Base-by-base conservation (phyloP, 2,797 vertebrate species). In the Rhyacichthys aspro region DNA sequence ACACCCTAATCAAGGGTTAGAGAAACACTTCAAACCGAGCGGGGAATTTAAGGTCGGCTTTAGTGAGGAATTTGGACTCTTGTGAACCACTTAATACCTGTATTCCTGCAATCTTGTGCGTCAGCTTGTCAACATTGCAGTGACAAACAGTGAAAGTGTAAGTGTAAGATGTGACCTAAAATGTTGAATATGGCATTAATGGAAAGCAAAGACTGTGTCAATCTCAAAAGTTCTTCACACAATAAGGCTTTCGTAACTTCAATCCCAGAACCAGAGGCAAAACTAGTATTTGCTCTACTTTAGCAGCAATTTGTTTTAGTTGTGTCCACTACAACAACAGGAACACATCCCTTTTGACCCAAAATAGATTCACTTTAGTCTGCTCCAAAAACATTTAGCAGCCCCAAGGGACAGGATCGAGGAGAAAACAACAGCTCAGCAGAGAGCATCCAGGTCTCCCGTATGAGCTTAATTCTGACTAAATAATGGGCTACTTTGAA, bases 371-470 rank as follows among this genome's bases (percentile, higher is more conserved):
- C 62, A 72, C 72, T 41, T 81, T 78, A 43, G 70, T 47, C 66
- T 82, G 74, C 67, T 73, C 69, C 63, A 58, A 77, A 81, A 87
- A 76, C 72, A 77, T 83, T 84, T 74, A 79, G 68, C 55, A 49
- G 55, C 42, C 60, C 73, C 78, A n/a, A 54, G 69, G 74, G 79
- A 74, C 60, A 48, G 59, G 78, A 71, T 79, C 45, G 43, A 57
- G 47, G 78, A 72, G 56, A 70, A 72, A 78, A 37, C 55, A 75
- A 71, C 70, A 78, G 72, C 55, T 71, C 67, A 75, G 70, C 67
- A 53, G 54, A 71, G 36, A 68, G 10, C 53, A 44, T 45, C 47
- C 28, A 5, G 18, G 44, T 58, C 9, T 43, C 9, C 28, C 57
- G 19, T 49, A 44, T 45, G 5, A 61, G n/a, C 63, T 48, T 67